Evolutionary conservation across 1,140 invertebrate species (phyloP), one percentile per base, ranked within the genome.

Genomic region (Drosophila malerkotliana): DNA sequence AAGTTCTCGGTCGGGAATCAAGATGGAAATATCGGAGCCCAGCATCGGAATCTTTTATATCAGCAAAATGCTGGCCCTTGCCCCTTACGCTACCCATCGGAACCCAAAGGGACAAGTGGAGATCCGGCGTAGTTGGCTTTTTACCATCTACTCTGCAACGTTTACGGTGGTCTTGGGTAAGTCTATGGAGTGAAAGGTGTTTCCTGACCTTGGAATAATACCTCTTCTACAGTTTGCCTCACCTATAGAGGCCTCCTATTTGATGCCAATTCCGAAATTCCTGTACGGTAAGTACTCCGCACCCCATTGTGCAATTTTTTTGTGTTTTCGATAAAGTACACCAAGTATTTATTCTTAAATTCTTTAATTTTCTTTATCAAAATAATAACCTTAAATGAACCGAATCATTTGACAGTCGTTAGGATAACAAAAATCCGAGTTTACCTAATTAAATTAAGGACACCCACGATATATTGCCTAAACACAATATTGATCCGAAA

Each of bases 11-110:
- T 24, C 26, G 4, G 1, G 7, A 39, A 30, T 41, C 8, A 79
- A 53, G 26, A 92, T 83, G 84, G 91, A 92, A 71, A 90, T 90
- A 32, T 88, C 90, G 7, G 72, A 90, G 49, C 53, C 79, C n/a
- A 90, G 75, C 49, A 72, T 91, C 47, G 71, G 82, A 26, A 74
- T 91, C 62, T 93, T 92, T 52, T 93, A 92, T 80, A 91, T 93
- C 10, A 93, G 85, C 52, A 93, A 92, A 47, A 82, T 92, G 62
- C 90, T 94, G 30, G 92, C 92, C 45, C 92, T 93, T 79, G 94
- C 93, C 30, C 93, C 93, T 52, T 94, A 87, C 66, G 56, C 71
- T 2, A 54, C 77, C 7, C 52, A 18, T 1, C 74, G 64, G 24
- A 74, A 79, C 54, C 44, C 90, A 21, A 90, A 84, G 54, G 74